Evolutionary conservation across 2,113 vertebrate genomes (phyloP).

Genomic region (Cyanocitta stelleri): DNA sequence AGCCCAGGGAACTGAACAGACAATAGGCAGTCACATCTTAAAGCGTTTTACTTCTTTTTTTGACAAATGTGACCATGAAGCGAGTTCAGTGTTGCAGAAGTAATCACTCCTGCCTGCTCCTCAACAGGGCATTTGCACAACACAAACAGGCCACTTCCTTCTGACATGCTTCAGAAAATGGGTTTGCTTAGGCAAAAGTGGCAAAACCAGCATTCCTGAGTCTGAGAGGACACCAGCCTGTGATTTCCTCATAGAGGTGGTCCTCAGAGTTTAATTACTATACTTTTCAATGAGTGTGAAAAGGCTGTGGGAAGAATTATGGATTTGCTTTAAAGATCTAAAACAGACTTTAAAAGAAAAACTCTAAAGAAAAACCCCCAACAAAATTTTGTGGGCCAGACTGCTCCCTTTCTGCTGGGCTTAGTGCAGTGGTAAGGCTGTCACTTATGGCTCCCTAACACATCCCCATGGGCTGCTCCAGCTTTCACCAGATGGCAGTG

Average conservation of each 20-base stretch:
- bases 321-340: not conserved
- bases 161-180: not conserved
- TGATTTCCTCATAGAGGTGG: not conserved
- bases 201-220: not conserved
- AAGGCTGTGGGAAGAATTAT: not conserved
- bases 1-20: not conserved
- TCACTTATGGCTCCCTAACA: not conserved
- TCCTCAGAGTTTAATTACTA: not conserved
- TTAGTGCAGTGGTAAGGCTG: not conserved
- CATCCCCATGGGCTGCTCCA: conserved; percentile 24
- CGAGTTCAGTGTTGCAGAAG: not conserved
- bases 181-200: not conserved
- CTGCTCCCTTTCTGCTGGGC: not conserved
- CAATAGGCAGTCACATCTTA: not conserved
- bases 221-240: not conserved
- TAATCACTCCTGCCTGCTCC: not conserved
- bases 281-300: not conserved
- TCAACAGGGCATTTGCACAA: not conserved
- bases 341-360: not conserved
- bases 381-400: not conserved
- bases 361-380: not conserved
- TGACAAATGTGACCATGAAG: not conserved
- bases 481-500: conserved; percentile 65
- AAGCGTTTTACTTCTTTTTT: not conserved
- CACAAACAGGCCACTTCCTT: not conserved